Conservation (phyloP, 1,140 invertebrate genomes). For the Psix sp. region DNA sequence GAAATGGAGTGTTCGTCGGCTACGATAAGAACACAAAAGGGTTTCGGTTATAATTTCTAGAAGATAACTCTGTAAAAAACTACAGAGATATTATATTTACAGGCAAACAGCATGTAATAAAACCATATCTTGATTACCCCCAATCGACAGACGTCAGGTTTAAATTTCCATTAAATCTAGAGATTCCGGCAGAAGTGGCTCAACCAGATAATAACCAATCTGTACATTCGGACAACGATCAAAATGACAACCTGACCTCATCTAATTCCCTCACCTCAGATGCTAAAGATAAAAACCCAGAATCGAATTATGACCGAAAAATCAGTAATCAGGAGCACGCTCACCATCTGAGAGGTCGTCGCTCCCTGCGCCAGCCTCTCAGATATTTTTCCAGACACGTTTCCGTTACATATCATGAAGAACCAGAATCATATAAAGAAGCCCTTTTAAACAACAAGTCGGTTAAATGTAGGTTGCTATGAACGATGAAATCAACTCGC, state of each 20-base stretch:
- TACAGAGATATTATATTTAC: constrained; percentile 28
- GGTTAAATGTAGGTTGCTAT: constrained; percentile 25
- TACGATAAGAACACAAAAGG: constrained; percentile 12
- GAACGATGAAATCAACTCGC: constrained; percentile 40
- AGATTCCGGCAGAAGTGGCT: neutral
- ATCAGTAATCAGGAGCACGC: neutral
- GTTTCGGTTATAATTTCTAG: constrained; percentile 15
- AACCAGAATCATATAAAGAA: too few relatives aligned
- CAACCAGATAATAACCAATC: neutral
- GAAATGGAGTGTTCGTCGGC: constrained; percentile 12
- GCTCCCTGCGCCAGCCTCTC: neutral
- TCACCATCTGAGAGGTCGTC: neutral
- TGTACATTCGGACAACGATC: neutral
- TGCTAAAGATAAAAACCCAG: neutral
- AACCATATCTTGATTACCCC: neutral
- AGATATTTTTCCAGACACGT: constrained; percentile 2
- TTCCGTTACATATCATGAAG: constrained; percentile 1
- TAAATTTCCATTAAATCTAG: too few relatives aligned
- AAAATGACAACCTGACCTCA: too few relatives aligned
- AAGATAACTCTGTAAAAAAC: constrained; percentile 1
- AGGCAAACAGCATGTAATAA: constrained; percentile 12
- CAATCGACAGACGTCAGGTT: too few relatives aligned
- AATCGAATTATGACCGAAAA: neutral
- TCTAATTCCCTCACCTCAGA: neutral
- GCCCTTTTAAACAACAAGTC: constrained; percentile 7